Evolutionary conservation across 2,888 invertebrate species (phyloP), one percentile per base, ranked within the genome.

Genomic region (Mystacides longicornis): DNA sequence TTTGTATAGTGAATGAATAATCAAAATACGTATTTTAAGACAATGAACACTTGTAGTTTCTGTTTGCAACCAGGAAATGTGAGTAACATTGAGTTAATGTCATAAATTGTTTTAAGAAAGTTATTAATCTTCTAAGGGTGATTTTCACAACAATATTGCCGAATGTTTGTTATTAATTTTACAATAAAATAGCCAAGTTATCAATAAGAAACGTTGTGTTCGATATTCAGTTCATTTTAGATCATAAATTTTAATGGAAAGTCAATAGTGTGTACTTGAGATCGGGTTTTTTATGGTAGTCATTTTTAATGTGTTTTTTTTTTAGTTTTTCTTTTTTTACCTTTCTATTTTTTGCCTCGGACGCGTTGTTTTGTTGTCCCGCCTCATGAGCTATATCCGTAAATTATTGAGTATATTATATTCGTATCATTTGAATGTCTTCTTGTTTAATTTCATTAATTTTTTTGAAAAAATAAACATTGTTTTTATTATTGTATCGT

Each of bases 51-150:
- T 66, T 77, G 77, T 72, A 75, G 72, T 62, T 73, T 75, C 62
- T 77, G 77, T 65, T 64, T 68, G 58, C 75, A 75, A 67, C 71
- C 72, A 59, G 74, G 73, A 51, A 71, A 68, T 65, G 77, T 77
- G 65, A 74, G 76, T 73, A 67, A 62, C 63, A 63, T 68, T 68
- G 68, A 67, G 71, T n/a, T 45, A 21, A 3, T 45, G 45, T 45
- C 45, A 45, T 45, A 20, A 7, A 20, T 46, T 46, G 46, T 46
- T 46, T 19, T 46, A n/a, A 37, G 37, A 37, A 37, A 37, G 37
- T 37, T 16, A 37, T 37, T 37, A 37, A 37, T 37, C 37, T 37
- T 37, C 14, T 14, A n/a, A 7, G 14, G n/a, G 16, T 37, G 14
- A 14, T 37, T 37, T 37, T 14, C 14, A 37, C 14, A 37, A 14